These are phyloP conservation scores for Xestia rhomboidea DNA, from an alignment of 2,888 invertebrate species.

Conservation along the genomic window DNA sequence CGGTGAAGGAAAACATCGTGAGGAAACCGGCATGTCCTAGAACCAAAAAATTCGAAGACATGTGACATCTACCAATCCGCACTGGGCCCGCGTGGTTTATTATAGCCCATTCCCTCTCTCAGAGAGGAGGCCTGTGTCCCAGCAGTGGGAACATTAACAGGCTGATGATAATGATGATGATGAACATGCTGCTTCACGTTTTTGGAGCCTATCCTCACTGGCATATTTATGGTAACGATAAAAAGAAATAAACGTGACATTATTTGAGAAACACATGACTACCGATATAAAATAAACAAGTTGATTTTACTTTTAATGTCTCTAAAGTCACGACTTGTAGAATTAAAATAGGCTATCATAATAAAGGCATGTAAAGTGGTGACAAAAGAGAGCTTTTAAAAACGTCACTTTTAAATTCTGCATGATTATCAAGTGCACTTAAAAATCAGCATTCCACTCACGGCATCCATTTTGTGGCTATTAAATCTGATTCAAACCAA, in stretches of 20 bases:
- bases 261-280: not conserved
- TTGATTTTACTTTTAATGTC: not conserved
- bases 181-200: too few relatives aligned
- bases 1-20: too few relatives aligned
- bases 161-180: too few relatives aligned
- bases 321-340: not conserved
- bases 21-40: too few relatives aligned
- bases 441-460: not conserved
- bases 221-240: not conserved
- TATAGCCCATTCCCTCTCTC: too few relatives aligned
- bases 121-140: too few relatives aligned
- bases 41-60: too few relatives aligned
- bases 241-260: not conserved
- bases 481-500: conserved; percentile 21
- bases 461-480: conserved; percentile 9
- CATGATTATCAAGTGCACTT: not conserved
- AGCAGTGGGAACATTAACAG: too few relatives aligned
- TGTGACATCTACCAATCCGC: too few relatives aligned
- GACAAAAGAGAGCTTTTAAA: not conserved
- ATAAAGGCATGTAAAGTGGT: not conserved
- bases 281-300: not conserved
- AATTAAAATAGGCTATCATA: not conserved
- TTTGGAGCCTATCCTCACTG: not conserved
- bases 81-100: too few relatives aligned
- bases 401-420: not conserved